Evolutionary conservation across 1,140 invertebrate genomes (phyloP).

Genomic region (Physella acuta): DNA sequence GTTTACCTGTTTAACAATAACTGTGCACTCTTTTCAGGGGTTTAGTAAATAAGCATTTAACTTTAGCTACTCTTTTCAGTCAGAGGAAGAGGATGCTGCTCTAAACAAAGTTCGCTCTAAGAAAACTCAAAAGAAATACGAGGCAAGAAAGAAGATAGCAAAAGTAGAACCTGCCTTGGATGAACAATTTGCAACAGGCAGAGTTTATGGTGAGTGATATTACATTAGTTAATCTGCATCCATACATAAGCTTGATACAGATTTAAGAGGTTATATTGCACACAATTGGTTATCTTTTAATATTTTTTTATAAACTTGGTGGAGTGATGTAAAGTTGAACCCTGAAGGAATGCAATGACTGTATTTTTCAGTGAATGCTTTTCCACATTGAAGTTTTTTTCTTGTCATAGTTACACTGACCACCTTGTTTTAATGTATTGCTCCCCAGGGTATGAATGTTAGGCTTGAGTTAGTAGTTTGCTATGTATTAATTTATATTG

Average conservation of each 20-base stretch:
- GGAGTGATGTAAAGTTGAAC: conserved; percentile 28
- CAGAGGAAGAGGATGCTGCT: conserved; percentile 83
- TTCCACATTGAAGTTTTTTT: conserved; percentile 16
- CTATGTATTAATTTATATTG: no score
- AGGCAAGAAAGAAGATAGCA: conserved; percentile 81
- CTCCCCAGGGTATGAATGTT: no score
- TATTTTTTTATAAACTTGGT: no score
- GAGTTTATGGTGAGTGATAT: conserved; percentile 75
- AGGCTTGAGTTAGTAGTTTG: no score
- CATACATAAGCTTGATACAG: no score
- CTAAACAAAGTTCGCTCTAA: conserved; percentile 92
- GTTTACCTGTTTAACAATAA: no score
- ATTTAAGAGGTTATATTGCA: no score
- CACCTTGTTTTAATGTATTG: conserved; percentile 24
- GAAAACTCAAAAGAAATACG: conserved; percentile 90
- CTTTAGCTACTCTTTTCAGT: conserved; percentile 31
- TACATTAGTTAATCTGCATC: no score
- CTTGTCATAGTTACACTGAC: conserved; percentile 59
- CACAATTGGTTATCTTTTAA: no score
- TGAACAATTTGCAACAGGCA: conserved; percentile 94
- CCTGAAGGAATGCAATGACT: conserved; percentile 16
- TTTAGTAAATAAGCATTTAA: background rate
- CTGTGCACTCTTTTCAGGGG: no score
- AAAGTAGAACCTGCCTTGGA: conserved; percentile 91
- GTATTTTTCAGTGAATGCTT: conserved; percentile 22